Conservation (phyloP, 2,797 vertebrate genomes). For the Orientallactaga sibirica region DNA sequence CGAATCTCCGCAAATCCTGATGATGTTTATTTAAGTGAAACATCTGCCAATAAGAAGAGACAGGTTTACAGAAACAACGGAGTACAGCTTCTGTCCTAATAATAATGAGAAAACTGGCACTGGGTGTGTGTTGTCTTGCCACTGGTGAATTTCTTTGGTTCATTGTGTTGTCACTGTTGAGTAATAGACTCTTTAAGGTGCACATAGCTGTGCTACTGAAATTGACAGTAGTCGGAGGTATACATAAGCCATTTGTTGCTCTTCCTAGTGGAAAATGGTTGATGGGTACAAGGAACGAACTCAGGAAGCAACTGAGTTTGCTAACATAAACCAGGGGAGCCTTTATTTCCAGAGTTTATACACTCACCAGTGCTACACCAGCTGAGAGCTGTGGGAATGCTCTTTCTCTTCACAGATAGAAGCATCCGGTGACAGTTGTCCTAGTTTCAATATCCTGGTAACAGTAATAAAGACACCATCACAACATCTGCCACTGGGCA, state of each 20-base stretch:
- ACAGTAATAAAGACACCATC: not conserved
- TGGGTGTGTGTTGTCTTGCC: not conserved
- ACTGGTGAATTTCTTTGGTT: not conserved
- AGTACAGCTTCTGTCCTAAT: slow-evolving; percentile 40
- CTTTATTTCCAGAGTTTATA: slow-evolving; percentile 51
- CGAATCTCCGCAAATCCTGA: slow-evolving; percentile 76
- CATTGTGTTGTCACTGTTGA: not conserved
- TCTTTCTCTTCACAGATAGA: not conserved
- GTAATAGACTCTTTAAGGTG: not conserved
- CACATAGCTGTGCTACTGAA: not conserved
- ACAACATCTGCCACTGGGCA: not conserved
- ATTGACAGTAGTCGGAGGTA: not conserved
- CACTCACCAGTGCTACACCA: not conserved
- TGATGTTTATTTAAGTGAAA: slow-evolving; percentile 78
- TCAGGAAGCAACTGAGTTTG: slow-evolving; percentile 57
- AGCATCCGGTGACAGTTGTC: not conserved
- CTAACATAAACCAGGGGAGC: slow-evolving; percentile 63
- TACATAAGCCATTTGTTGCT: not conserved
- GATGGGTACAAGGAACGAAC: not conserved
- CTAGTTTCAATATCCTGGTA: not conserved
- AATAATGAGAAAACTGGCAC: not conserved
- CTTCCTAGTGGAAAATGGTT: slow-evolving; percentile 46
- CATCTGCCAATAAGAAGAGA: slow-evolving; percentile 68
- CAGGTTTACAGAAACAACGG: slow-evolving; percentile 25
- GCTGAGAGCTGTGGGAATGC: slow-evolving; percentile 15